Evolutionary conservation across 1,140 invertebrate species (phyloP).

Genomic region (Nebria ingens): DNA sequence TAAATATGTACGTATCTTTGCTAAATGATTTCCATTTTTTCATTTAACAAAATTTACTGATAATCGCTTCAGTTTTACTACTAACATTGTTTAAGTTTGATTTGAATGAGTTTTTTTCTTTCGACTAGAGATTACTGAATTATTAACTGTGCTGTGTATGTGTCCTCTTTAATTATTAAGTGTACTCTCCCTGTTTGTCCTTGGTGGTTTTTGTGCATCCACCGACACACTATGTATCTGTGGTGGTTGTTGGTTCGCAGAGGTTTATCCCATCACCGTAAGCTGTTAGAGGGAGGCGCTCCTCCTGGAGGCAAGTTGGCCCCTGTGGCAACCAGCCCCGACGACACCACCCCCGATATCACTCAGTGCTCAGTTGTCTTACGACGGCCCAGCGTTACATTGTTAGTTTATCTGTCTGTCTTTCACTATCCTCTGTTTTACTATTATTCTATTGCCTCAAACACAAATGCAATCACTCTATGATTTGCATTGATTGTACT

Average conservation of each 20-base stretch:
- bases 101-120: no score
- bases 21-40: slow-evolving; percentile 32
- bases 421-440: slow-evolving; percentile 3
- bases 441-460: no score
- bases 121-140: no score
- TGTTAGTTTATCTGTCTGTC: slow-evolving; percentile 29
- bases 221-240: no score
- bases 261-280: slow-evolving; percentile 36
- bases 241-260: slow-evolving; percentile 41
- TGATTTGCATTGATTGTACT: neutral
- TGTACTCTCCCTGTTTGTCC: no score
- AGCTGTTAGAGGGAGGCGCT: slow-evolving; percentile 40
- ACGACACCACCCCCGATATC: slow-evolving; percentile 23
- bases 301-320: slow-evolving; percentile 40
- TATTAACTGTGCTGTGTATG: no score
- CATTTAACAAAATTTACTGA: no score
- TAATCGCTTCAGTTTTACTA: no score
- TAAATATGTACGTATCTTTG: neutral
- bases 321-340: slow-evolving; percentile 41
- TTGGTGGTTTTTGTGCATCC: no score
- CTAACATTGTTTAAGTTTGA: no score
- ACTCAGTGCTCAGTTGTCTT: slow-evolving; percentile 16
- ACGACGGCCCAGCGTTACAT: slow-evolving; percentile 30
- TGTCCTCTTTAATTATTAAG: no score
- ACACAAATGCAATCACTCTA: neutral